These are phyloP conservation scores for Malachius bipustulatus DNA, from an alignment of 2,888 invertebrate genomes.

Conservation along the genomic window DNA sequence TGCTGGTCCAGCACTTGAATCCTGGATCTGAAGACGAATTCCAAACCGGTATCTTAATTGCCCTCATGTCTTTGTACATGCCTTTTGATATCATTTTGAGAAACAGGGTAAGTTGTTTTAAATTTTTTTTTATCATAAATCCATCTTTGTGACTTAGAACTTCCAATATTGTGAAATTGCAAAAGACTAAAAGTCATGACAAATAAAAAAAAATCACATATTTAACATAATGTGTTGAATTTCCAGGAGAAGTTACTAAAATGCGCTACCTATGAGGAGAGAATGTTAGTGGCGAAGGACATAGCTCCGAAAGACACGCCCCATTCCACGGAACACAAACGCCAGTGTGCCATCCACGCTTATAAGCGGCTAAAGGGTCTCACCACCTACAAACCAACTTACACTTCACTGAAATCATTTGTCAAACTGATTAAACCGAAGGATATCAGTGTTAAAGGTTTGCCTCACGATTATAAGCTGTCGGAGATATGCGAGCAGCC, in stretches of 20 bases:
- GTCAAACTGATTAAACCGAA: slow-evolving; percentile 21
- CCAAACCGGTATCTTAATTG: slow-evolving; percentile 44
- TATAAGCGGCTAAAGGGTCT: slow-evolving; percentile 20
- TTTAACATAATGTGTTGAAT: too few species aligned
- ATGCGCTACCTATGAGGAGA: slow-evolving; percentile 45
- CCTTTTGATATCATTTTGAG: slow-evolving; percentile 36
- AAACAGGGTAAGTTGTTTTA: slow-evolving; percentile 31
- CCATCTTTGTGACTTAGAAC: too few species aligned
- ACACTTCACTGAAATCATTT: slow-evolving; percentile 21
- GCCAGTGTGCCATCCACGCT: slow-evolving; percentile 32
- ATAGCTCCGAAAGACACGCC: slow-evolving; percentile 33
- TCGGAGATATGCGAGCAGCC: slow-evolving; percentile 44
- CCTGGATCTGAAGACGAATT: slow-evolving; percentile 39
- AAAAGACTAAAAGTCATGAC: too few species aligned
- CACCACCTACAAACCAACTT: slow-evolving; percentile 17
- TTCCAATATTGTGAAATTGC: too few species aligned
- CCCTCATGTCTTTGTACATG: slow-evolving; percentile 38
- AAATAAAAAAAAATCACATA: too few species aligned
- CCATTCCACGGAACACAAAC: slow-evolving; percentile 36
- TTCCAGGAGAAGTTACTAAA: slow-evolving; percentile 38
- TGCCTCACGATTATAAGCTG: slow-evolving; percentile 53
- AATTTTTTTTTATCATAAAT: too few species aligned
- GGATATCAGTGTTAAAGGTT: slow-evolving; percentile 13
- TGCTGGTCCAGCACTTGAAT: slow-evolving; percentile 37
- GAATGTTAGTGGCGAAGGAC: slow-evolving; percentile 41